phyloP scores from a whole-genome alignment of 2,113 vertebrate genomes.

The Bubo scandiacus region DNA sequence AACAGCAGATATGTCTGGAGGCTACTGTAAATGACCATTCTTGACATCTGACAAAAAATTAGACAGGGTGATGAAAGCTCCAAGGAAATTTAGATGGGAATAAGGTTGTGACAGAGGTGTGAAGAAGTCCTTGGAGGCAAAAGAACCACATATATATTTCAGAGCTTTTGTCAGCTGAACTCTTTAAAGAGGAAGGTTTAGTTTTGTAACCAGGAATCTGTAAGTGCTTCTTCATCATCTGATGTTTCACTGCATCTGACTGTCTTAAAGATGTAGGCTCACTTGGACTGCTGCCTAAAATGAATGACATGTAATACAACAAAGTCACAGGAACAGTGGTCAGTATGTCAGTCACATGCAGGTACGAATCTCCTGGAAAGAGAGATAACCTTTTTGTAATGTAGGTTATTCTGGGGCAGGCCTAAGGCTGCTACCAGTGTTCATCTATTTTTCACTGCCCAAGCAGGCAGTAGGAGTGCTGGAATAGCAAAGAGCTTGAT shows the following conservation, averaged over 20 bases:
- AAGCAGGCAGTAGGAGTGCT: neutral
- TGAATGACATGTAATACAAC: neutral
- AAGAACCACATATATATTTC: neutral
- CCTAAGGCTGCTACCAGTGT: neutral
- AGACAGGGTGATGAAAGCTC: neutral
- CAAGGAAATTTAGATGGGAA: neutral
- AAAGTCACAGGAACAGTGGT: neutral
- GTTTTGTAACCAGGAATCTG: neutral
- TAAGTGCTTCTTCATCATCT: neutral
- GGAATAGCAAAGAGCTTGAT: neutral
- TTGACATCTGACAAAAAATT: neutral
- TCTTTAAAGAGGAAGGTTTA: neutral
- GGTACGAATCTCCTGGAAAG: neutral
- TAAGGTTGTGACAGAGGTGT: neutral
- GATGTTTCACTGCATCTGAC: neutral
- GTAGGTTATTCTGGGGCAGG: neutral
- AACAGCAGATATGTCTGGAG: neutral
- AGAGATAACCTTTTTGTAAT: accelerated
- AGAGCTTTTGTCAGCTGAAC: neutral
- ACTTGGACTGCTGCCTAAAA: neutral
- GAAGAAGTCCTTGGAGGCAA: neutral
- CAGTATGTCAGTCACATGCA: too few species aligned
- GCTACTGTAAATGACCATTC: neutral
- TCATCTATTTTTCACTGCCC: neutral
- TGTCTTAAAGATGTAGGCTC: neutral